Percentiles rank a stretch among this genome's conserved stretches.
phyloP scores from a whole-genome alignment of 2,113 vertebrate genomes.

The Globicephala melas region DNA sequence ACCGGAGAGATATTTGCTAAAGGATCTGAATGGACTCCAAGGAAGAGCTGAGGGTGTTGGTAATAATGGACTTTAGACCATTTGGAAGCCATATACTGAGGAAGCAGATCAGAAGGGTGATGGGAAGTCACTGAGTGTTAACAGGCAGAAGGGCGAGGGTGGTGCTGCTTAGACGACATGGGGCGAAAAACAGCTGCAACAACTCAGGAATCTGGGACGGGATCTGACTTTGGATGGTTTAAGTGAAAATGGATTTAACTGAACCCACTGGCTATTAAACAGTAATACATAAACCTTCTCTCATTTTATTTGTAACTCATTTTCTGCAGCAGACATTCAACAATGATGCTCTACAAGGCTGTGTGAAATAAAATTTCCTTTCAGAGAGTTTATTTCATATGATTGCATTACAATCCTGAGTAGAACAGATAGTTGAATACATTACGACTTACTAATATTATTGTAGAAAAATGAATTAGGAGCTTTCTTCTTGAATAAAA shows the following conservation, averaged over 20 bases:
- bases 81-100: neutral
- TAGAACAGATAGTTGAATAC: constrained; percentile 41
- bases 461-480: constrained; percentile 32
- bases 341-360: neutral
- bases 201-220: neutral
- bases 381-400: constrained; percentile 34
- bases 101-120: neutral
- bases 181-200: neutral
- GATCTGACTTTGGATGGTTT: neutral
- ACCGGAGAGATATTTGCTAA: neutral
- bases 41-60: neutral
- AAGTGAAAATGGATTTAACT: neutral
- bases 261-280: neutral
- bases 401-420: neutral
- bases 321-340: constrained; percentile 12
- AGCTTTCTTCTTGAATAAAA: constrained; percentile 45
- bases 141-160: neutral
- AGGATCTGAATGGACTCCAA: neutral
- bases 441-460: constrained; percentile 37
- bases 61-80: neutral
- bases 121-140: neutral
- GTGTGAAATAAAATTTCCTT: constrained; percentile 43
- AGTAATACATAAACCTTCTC: neutral
- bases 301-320: constrained; percentile 33
- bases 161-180: neutral